Base-by-base conservation (phyloP, 1,140 invertebrate species). In the Pectinophora gossypiella region DNA sequence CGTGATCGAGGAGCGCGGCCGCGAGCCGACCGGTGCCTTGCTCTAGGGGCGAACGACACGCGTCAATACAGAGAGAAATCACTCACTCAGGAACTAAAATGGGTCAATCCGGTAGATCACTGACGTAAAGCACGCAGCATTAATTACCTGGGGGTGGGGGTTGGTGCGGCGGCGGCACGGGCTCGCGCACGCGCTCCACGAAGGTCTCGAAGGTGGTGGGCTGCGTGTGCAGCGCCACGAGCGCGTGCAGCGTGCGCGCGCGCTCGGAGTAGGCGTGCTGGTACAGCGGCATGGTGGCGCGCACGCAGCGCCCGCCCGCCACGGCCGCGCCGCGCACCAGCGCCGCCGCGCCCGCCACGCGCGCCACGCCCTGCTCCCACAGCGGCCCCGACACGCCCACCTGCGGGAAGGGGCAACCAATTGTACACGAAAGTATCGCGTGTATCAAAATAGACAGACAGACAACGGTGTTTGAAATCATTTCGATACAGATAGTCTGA, bases 301-400 rank as follows among this genome's bases (percentile, higher is more conserved):
- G 91, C 75, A 98, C 97, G 1, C 96, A 94, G 55, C 97, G 91
- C 65, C 97, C 98, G 47, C 97, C 97, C 77, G 95, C 96, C 27
- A 98, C 91, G 10, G 97, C 97, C 12, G 97, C 97, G 10, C 95
- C 94, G 54, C 98, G 90, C 19, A 99, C 95, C 20, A 99, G 89
- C 18, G 94, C 95, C 4, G 98, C 95, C 59, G 92, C 90, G 64
- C 94, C 93, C 62, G 95, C 93, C 23, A 99, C 93, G 68, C 96
- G 95, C n/a, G 99, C 92, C 38, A 99, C 93, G 56, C 95, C 94
- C 82, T 98, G 98, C 86, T 99, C 95, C 82, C 97, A 99, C 35
- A 99, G 87, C 5, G 98, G 97, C 3, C 98, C 98, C 89, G 99
- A 99, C 83, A 94, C 96, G 2, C 96, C 95, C 57, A 97, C 94